Base-by-base conservation (phyloP, 1,140 invertebrate species). In the Drosophila paulistorum region DNA sequence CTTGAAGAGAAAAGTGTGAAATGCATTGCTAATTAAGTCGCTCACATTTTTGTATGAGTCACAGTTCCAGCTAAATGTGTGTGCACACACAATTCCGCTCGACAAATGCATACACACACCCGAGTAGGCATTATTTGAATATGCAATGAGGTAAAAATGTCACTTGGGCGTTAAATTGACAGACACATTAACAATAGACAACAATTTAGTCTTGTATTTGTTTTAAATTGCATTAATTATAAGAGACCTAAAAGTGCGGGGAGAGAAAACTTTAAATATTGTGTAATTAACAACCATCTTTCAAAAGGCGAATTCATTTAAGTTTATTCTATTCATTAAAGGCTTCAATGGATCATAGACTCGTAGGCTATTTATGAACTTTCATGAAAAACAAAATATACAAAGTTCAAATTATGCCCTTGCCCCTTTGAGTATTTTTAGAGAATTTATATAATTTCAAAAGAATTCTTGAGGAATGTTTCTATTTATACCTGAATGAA, bases 81-180 rank as follows among this genome's bases (percentile, higher is more conserved):
- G 14, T 23, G 17, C 45, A 23, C 45, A 51, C 17, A 51, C 7
- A 30, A 6, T 7, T 30, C 30, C 7, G 20, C 14, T 48, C 14
- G 14, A 20, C 45, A 48, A 9, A 48, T 9, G 7, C 45, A 48
- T 10, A 17, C 7, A 14, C 42, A 48, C 14, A 17, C 7, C 7
- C 41, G n/a, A 14, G n/a, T 42, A 14, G 10, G n/a, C n/a, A 14
- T n/a, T 7, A 51, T 51, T 51, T 51, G 45, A 51, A 51, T 51
- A 51, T 51, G 45, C 45, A 51, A 51, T 51, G 45, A 51, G 45
- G 45, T 51, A 51, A 51, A 51, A 51, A 51, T 51, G 45, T 51
- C 45, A 51, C 17, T 51, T 51, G 17, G 45, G 45, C 45, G 45
- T 51, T 51, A 51, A 51, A 51, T 51, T 51, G 45, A 51, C 45